Percentiles rank a stretch among this genome's conserved stretches.
Evolutionary conservation across 2,797 vertebrate species (phyloP).

Genomic region (Artibeus lituratus): DNA sequence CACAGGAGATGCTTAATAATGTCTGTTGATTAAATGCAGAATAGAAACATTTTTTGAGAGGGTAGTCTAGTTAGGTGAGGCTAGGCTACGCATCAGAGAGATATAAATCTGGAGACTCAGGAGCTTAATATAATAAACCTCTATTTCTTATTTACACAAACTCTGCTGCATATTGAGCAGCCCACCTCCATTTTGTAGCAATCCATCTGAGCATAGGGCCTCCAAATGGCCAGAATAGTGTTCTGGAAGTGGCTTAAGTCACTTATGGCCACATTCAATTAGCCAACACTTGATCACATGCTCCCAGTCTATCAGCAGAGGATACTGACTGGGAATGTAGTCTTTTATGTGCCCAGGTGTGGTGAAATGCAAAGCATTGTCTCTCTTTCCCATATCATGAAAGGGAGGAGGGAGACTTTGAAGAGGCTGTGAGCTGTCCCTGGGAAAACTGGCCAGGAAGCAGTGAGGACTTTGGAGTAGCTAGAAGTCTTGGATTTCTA

Average conservation of each 20-base stretch:
- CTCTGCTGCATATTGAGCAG: background rate
- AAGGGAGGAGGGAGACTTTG: background rate
- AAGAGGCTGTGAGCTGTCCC: background rate
- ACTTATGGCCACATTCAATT: background rate
- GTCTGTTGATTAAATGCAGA: background rate
- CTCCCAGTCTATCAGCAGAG: background rate
- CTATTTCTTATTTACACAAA: background rate
- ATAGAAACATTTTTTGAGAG: background rate
- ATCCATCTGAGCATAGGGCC: background rate
- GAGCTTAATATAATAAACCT: background rate
- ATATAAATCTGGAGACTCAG: background rate
- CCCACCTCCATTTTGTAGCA: background rate
- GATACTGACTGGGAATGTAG: background rate
- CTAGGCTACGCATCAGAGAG: background rate
- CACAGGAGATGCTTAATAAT: background rate
- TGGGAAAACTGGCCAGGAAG: background rate
- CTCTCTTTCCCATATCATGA: background rate
- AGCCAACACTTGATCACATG: background rate
- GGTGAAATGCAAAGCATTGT: background rate
- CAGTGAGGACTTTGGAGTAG: background rate
- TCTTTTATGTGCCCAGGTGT: background rate
- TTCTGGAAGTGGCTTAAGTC: background rate
- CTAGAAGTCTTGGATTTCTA: background rate
- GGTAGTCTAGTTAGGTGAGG: background rate
- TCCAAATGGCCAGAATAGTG: background rate